Percentiles rank a stretch among this genome's conserved stretches.
phyloP scores from a whole-genome alignment of 1,140 invertebrate genomes.

The Leptopilina boulardi region DNA sequence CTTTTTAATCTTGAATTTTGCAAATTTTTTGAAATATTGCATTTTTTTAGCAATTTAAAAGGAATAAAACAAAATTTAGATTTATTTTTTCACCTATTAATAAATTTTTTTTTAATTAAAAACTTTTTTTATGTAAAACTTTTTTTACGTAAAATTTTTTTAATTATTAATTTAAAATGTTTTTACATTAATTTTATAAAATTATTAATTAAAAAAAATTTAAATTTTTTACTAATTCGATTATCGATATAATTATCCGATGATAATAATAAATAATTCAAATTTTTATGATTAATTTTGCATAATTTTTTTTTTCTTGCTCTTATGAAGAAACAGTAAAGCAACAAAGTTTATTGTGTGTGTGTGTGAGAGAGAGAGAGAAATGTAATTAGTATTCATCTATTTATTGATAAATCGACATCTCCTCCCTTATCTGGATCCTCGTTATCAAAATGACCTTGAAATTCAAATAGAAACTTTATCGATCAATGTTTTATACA shows the following conservation, averaged over 20 bases:
- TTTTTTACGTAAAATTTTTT: not conserved
- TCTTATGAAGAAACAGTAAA: not conserved
- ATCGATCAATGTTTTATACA: not conserved
- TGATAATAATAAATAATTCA: too few species aligned
- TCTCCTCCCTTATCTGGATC: constrained; percentile 46
- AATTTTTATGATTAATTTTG: too few species aligned
- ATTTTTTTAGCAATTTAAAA: not conserved
- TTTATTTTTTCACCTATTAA: not conserved
- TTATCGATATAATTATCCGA: too few species aligned
- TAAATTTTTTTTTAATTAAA: not conserved
- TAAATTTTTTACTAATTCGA: too few species aligned
- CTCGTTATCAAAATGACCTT: constrained; percentile 47
- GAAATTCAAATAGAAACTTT: not conserved
- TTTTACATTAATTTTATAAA: too few species aligned
- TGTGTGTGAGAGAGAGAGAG: too few species aligned
- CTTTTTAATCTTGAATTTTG: not conserved
- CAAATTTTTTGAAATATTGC: not conserved
- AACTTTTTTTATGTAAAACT: too few species aligned
- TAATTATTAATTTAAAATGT: not conserved
- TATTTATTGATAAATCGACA: constrained; percentile 38
- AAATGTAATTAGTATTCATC: not conserved
- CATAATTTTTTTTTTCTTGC: too few species aligned
- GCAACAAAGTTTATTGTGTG: not conserved
- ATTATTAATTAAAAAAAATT: too few species aligned
- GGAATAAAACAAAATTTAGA: not conserved